Evolutionary conservation across 2,797 vertebrate genomes (phyloP).

Genomic region (Florisuga fusca): DNA sequence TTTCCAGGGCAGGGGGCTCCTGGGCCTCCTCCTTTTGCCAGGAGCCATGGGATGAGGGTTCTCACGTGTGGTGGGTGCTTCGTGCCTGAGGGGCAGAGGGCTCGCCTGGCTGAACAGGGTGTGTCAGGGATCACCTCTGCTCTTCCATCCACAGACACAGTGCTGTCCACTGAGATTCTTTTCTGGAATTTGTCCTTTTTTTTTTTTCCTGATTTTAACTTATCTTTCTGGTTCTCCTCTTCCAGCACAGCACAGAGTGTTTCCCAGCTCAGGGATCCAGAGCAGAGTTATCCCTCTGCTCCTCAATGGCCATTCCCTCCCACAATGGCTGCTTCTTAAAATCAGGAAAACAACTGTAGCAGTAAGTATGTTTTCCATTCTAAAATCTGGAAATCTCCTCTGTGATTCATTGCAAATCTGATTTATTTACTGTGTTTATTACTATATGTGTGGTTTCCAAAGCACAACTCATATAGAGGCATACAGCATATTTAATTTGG

Average conservation of each 20-base stretch:
- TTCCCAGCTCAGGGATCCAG: not conserved
- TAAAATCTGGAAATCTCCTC: not conserved
- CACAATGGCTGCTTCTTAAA: not conserved
- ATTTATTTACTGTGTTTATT: not conserved
- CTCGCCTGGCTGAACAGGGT: rapidly evolving
- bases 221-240: not conserved
- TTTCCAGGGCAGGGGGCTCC: not conserved
- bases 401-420: not conserved
- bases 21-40: not conserved
- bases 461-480: not conserved
- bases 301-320: not conserved
- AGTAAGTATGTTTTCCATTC: not conserved
- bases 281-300: not conserved
- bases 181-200: not conserved
- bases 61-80: not conserved
- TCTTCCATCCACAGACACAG: not conserved
- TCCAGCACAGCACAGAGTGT: not conserved
- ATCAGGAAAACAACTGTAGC: not conserved
- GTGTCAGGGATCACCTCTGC: not conserved
- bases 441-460: not conserved
- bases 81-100: not conserved
- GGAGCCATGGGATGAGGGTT: rapidly evolving
- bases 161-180: not conserved
- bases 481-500: not conserved
- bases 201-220: not conserved